Evolutionary conservation across 92 coral and sea anemone species (phyloP), one percentile per base, ranked within the genome.

Genomic region (Desmophyllum pertusum): DNA sequence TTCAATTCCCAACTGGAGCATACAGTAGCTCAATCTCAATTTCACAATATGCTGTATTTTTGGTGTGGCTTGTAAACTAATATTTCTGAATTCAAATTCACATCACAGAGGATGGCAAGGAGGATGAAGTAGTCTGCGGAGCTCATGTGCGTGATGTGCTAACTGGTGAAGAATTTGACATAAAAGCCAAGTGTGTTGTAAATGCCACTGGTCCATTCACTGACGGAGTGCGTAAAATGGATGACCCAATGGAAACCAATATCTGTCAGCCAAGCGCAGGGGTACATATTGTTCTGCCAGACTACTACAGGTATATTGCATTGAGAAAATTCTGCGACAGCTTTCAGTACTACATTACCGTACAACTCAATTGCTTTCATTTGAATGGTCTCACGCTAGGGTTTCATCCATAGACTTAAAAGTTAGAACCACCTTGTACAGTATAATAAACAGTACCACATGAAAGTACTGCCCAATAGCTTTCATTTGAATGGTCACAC

Each of bases 201-300:
- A 96, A 96, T 67, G 99, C 99, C 31, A 96, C 99, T 23, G 99
- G 99, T 4, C 99, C 99, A 3, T 96, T 92, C 61, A 94, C 99
- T 40, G 99, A 96, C 43, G 75, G 78, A 46, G 76, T 96, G 5
- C 91, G 99, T 7, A 46, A 67, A 57, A 94, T 96, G 98, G 99
- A 92, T 41, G 92, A 92, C 23, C 87, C 91, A 35, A 76, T 73
- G 25, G 90, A 42, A 45, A 79, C 84, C 19, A 86, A 89, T 21
- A 96, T 96, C 76, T 94, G 99, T 64, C 98, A 94, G 76, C 95
- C 99, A 52, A 96, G 99, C 65, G 85, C 99, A 3, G 99, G 99
- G 14, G 92, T 96, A 2, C 99, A 96, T 66, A 88, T 96, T 17
- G 98, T 96, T 5, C 92, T 96, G 33, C 99, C 99, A 19, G 88